A percentile compares a stretch with the other conserved stretches of the same genome.
phyloP scores from a whole-genome alignment of 2,113 vertebrate genomes.

The Speoplatyrhinus poulsoni region DNA sequence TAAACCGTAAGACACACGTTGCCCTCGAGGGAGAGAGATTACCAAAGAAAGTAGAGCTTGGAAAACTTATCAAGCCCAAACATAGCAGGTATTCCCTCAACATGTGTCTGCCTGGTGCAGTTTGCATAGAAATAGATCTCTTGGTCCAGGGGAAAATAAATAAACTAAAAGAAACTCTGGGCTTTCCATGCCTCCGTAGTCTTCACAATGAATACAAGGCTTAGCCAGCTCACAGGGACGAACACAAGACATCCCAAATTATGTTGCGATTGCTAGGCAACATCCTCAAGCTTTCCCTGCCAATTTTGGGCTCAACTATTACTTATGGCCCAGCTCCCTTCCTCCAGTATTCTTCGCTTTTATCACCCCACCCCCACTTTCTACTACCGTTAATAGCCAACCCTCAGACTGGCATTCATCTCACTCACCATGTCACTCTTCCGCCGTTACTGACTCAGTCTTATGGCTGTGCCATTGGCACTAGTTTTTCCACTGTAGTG shows the following conservation, averaged over 20 bases:
- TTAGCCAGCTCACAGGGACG: constrained; percentile 13
- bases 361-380: not conserved
- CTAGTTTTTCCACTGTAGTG: not conserved
- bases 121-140: constrained; percentile 1
- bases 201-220: constrained; percentile 20
- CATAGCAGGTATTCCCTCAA: constrained; percentile 10
- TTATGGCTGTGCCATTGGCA: too few species aligned
- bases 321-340: not conserved
- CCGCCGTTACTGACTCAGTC: too few species aligned
- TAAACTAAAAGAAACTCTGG: not conserved
- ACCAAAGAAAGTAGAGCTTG: constrained; percentile 18
- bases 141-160: constrained; percentile 12
- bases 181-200: constrained; percentile 28
- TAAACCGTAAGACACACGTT: not conserved
- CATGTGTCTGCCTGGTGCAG: not conserved
- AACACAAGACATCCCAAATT: constrained; percentile 34
- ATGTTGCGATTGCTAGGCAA: constrained; percentile 44
- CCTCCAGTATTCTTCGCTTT: not conserved
- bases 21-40: constrained; percentile 17
- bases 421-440: too few species aligned
- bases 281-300: constrained; percentile 15
- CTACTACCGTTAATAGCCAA: not conserved
- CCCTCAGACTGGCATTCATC: not conserved
- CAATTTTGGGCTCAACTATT: constrained; percentile 15
- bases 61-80: constrained; percentile 40